Base-by-base conservation (phyloP, 2,888 invertebrate species). In the Xylophagus ater region DNA sequence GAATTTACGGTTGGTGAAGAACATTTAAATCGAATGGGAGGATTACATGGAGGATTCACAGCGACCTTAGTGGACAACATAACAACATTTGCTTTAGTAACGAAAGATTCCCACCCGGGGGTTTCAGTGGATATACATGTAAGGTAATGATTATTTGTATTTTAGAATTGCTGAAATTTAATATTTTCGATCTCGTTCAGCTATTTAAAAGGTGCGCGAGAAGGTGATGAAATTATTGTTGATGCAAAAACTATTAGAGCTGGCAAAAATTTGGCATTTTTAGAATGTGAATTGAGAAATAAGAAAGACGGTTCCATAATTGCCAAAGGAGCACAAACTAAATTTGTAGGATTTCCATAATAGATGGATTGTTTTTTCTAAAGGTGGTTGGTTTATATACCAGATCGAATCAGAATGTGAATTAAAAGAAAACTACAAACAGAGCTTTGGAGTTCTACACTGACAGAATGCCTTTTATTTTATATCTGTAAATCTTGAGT, bases 261-360 rank as follows among this genome's bases (percentile, higher is more conserved):
- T 28, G 93, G 93, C 2, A 79, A 76, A 51, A 80, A 73, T 34
- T 63, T 93, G 44, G 92, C 89, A 0, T 92, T 85, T 58, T 67
- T 92, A 8, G 77, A 81, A 51, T 84, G 89, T 10, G 77, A 82
- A 50, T 69, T 94, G 2, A 73, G 71, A 29, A 81, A 83, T 44
- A 89, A 88, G 60, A 67, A 70, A 6, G 79, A 74, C 43, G 81
- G 82, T 37, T 68, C 71, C 31, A 51, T 90, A 2, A 60, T 94
- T 34, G 92, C 87, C 4, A 79, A 74, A 45, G 93, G 89, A 25
- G 72, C 75, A 41, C 93, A 94, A 57, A 88, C 86, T 0, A 92
- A 92, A 60, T 87, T 71, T 59, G 58, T 76, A 4, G 59, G 57
- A 15, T 37, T 56, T 4, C 40, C 51, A 8, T 42, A 42, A 34